Conservation (phyloP, 2,888 invertebrate genomes). For the Sceliomorpha sp. region DNA sequence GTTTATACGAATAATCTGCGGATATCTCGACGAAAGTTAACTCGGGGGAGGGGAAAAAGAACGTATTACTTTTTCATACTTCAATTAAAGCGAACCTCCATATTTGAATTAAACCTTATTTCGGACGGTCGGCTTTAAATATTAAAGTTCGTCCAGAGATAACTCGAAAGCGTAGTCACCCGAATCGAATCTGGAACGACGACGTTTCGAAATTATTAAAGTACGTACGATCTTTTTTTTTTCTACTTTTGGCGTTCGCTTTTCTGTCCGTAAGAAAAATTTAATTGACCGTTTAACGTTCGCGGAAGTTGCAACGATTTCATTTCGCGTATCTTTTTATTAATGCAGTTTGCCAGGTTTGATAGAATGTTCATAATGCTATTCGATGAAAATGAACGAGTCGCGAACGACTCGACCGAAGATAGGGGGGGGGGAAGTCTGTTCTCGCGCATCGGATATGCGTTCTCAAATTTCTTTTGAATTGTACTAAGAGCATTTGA, state of each 20-base stretch:
- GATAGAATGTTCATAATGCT: too few relatives aligned
- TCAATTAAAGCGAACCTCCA: constrained; percentile 19
- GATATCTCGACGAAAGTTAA: too few relatives aligned
- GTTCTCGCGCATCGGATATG: neutral
- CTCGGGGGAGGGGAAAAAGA: too few relatives aligned
- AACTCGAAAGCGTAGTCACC: neutral
- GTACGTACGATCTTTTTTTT: neutral
- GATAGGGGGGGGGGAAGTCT: neutral
- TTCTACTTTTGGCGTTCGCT: too few relatives aligned
- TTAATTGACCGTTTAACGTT: too few relatives aligned
- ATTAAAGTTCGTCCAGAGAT: constrained; percentile 5
- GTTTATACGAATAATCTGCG: too few relatives aligned
- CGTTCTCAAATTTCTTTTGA: neutral
- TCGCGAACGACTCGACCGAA: neutral
- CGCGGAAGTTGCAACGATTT: too few relatives aligned
- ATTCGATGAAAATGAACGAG: too few relatives aligned
- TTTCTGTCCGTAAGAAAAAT: too few relatives aligned
- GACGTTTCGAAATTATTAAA: neutral
- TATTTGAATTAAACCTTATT: constrained; percentile 1
- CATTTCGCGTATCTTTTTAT: too few relatives aligned
- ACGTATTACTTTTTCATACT: constrained; percentile 6
- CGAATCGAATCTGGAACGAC: too few relatives aligned
- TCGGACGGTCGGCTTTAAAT: constrained; percentile 22
- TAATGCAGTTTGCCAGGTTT: too few relatives aligned
- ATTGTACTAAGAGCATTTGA: constrained; percentile 23